These are phyloP conservation scores for Hydropotes inermis DNA, from an alignment of 2,113 vertebrate species.

Conservation along the genomic window DNA sequence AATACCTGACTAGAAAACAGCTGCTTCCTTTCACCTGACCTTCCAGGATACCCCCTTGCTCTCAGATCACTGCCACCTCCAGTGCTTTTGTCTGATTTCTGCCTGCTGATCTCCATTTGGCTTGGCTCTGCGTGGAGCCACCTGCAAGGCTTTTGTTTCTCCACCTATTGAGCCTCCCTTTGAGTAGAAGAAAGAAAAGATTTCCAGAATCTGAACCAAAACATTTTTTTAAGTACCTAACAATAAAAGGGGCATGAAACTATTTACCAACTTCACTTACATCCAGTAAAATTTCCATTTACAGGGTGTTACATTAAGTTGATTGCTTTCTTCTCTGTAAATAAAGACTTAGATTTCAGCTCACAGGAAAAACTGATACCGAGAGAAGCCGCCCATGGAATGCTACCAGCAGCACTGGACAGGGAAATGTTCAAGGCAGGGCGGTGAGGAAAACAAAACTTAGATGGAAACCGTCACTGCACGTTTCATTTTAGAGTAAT, in stretches of 20 bases:
- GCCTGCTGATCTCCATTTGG: neutral
- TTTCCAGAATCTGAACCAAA: neutral
- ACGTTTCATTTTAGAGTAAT: neutral
- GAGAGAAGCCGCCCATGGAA: neutral
- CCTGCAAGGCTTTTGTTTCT: neutral
- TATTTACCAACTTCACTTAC: neutral
- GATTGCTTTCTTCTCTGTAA: constrained; percentile 31
- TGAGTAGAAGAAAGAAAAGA: neutral
- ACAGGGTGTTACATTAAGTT: neutral
- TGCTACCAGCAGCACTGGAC: neutral
- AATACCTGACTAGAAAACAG: neutral
- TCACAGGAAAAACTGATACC: neutral
- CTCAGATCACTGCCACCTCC: neutral
- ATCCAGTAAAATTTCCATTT: neutral
- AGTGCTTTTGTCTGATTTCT: neutral
- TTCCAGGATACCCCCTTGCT: neutral
- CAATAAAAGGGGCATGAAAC: neutral
- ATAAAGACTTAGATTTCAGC: constrained; percentile 33
- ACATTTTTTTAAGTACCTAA: neutral
- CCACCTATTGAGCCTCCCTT: neutral
- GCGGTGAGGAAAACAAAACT: neutral
- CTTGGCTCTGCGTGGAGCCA: neutral
- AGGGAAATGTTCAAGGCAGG: neutral
- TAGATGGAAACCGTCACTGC: neutral
- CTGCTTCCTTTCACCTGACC: neutral